Percentiles rank a stretch among this genome's conserved stretches.
Conservation (phyloP, 2,888 invertebrate genomes). For the Temnothorax ravouxi region DNA sequence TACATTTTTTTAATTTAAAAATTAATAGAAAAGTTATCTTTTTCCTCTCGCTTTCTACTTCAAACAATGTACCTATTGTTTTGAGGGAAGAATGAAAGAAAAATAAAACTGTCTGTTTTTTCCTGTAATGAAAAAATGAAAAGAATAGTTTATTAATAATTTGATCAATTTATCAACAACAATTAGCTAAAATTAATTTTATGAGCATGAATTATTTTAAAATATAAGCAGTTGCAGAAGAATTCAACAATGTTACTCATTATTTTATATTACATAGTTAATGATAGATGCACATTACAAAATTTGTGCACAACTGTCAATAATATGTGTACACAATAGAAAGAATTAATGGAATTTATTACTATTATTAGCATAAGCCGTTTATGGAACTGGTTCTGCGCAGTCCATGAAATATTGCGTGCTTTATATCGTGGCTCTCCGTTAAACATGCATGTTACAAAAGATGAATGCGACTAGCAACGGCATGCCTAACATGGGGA, state of each 20-base stretch:
- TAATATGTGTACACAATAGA: not conserved
- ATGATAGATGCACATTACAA: conserved; percentile 5
- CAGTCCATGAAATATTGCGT: not conserved
- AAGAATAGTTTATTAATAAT: not conserved
- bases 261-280: conserved; percentile 3
- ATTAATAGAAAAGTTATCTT: not conserved
- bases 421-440: not conserved
- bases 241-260: not conserved
- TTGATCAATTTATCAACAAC: not conserved
- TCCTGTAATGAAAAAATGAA: not conserved
- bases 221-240: not conserved
- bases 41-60: not conserved
- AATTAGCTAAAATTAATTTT: conserved; percentile 6
- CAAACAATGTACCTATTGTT: not conserved
- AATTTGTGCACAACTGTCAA: not conserved
- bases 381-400: not conserved
- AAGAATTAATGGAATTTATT: conserved; percentile 14
- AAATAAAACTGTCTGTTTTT: not conserved
- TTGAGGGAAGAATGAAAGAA: not conserved
- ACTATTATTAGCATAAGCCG: conserved; percentile 5
- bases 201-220: not conserved
- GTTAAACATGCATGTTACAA: not conserved
- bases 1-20: not conserved
- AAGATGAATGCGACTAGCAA: conserved; percentile 28
- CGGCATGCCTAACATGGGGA: not conserved